Evolutionary conservation across 1,140 invertebrate genomes (phyloP).

Genomic region (Solenopsis invicta): DNA sequence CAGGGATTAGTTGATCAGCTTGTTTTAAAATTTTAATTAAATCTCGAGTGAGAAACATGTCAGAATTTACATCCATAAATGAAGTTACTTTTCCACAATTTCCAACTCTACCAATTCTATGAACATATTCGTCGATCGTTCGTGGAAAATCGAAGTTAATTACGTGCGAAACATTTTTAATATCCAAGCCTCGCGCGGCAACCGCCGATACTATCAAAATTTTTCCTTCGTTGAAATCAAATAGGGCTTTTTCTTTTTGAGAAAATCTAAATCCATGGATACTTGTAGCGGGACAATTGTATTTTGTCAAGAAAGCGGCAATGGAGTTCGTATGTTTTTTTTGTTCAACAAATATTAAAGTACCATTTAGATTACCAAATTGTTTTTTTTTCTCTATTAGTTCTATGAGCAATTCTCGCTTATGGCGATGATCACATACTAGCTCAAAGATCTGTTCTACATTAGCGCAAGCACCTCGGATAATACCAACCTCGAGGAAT

Average conservation of each 20-base stretch:
- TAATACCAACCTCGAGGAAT: constrained; percentile 94
- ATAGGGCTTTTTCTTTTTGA: constrained; percentile 95
- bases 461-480: constrained; percentile 96
- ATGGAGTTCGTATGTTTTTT: constrained; percentile 97
- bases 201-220: constrained; percentile 98
- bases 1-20: constrained; percentile 89
- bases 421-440: constrained; percentile 91
- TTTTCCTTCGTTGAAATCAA: constrained; percentile 92
- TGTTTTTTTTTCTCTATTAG: constrained; percentile 88
- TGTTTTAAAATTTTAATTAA: constrained; percentile 92
- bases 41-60: constrained; percentile 89
- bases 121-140: constrained; percentile 97
- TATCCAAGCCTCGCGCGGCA: constrained; percentile 95
- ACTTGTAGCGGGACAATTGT: constrained; percentile 92
- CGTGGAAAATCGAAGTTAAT: constrained; percentile 97
- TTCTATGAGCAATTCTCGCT: constrained; percentile 91
- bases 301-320: constrained; percentile 91
- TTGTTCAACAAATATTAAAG: constrained; percentile 96
- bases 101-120: constrained; percentile 97
- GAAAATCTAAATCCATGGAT: constrained; percentile 97
- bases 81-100: constrained; percentile 96
- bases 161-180: constrained; percentile 94
- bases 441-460: constrained; percentile 94
- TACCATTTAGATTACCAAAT: constrained; percentile 85
- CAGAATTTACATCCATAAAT: constrained; percentile 92